Conservation (phyloP, 1,140 invertebrate species). For the Calephelis virginiensis region DNA sequence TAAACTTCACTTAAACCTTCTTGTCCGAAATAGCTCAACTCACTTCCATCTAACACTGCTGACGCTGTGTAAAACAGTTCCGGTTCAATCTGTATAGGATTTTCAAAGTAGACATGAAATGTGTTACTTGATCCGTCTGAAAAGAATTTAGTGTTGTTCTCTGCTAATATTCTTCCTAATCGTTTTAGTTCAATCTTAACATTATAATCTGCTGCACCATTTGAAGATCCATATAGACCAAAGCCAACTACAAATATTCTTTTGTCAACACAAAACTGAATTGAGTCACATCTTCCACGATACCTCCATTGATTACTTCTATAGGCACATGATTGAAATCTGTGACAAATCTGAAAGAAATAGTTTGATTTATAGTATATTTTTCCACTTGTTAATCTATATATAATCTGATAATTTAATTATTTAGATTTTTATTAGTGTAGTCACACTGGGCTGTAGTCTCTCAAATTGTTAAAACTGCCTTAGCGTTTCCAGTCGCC, state of each 20-base stretch:
- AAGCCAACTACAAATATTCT: constrained; percentile 96
- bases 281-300: constrained; percentile 93
- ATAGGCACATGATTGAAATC: constrained; percentile 97
- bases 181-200: constrained; percentile 94
- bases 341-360: constrained; percentile 88
- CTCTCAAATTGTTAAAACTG: too few species aligned
- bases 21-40: constrained; percentile 97
- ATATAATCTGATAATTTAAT: too few species aligned
- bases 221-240: constrained; percentile 94
- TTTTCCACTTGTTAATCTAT: background rate
- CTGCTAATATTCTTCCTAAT: constrained; percentile 89
- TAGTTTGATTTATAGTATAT: constrained; percentile 25
- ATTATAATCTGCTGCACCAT: constrained; percentile 93
- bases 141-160: constrained; percentile 95
- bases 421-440: too few species aligned
- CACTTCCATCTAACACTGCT: constrained; percentile 92
- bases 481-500: too few species aligned
- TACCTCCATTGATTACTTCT: constrained; percentile 97
- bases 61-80: constrained; percentile 95
- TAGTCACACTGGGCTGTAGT: too few species aligned
- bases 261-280: constrained; percentile 95
- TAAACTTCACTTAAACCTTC: constrained; percentile 95
- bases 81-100: constrained; percentile 94
- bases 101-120: constrained; percentile 95
- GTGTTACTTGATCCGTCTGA: constrained; percentile 96